Percentiles rank a stretch among this genome's conserved stretches.
Evolutionary conservation across 1,140 invertebrate species (phyloP).

Genomic region (Cotesia typhae): DNA sequence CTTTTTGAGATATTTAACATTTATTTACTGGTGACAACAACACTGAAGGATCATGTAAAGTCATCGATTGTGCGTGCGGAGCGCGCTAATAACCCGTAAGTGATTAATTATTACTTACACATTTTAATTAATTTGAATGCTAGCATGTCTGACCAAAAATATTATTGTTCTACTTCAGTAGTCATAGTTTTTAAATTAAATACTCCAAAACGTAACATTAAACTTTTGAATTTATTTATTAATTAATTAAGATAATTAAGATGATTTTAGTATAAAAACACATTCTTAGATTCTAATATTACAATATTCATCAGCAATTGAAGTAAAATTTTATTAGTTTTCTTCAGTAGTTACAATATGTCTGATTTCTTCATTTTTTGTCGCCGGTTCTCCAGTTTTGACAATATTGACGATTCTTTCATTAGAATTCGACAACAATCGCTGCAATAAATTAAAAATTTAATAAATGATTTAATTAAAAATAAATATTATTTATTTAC

Average conservation of each 20-base stretch:
- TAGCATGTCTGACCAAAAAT: too few relatives aligned
- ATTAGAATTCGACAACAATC: slow-evolving; percentile 42
- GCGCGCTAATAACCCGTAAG: slow-evolving; percentile 62
- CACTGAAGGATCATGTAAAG: slow-evolving; percentile 31
- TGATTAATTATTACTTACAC: slow-evolving; percentile 39
- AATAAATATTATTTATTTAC: too few relatives aligned
- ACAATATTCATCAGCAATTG: neutral
- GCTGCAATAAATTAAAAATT: slow-evolving; percentile 48
- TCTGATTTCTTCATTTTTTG: slow-evolving; percentile 48
- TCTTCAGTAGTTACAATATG: slow-evolving; percentile 47
- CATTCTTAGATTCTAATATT: neutral
- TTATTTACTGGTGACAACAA: slow-evolving; percentile 15
- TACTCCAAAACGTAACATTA: neutral
- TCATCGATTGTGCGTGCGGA: slow-evolving; percentile 52
- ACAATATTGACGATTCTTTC: slow-evolving; percentile 62
- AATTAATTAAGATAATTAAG: neutral
- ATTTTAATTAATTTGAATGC: neutral
- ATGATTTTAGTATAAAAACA: neutral
- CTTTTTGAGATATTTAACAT: slow-evolving; percentile 19
- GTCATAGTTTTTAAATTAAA: too few relatives aligned
- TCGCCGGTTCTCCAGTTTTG: slow-evolving; percentile 58
- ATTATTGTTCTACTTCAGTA: too few relatives aligned
- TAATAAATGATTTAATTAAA: neutral
- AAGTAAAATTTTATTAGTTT: slow-evolving; percentile 28
- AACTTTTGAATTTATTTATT: slow-evolving; percentile 3